Base-by-base conservation (phyloP, 1,140 invertebrate species). In the Protaetia brevitarsis region DNA sequence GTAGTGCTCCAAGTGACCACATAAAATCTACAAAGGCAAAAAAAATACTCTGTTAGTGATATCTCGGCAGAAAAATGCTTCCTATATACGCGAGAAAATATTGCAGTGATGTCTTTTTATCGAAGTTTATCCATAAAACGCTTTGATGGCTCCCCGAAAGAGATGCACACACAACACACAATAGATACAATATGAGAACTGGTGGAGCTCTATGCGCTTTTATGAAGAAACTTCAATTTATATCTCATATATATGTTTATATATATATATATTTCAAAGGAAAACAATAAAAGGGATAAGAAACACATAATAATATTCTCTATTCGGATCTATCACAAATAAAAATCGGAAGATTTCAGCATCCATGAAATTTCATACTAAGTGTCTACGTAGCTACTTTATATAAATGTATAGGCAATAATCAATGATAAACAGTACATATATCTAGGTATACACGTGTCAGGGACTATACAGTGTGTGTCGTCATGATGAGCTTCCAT, bases 1-100 rank as follows among this genome's bases (percentile, higher is more conserved):
- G 93, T 86, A 95, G 89, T 86, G 92, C 92, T 88, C 93, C 93
- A 88, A 96, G 88, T 83, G 93, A 94, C 94, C 94, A 96, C 90
- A 96, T 95, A 88, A 95, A 94, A 92, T 95, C 93, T 95, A 92
- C 84, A 90, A 91, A 86, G 84, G 86, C 84, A 86, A 87, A 89
- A 84, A 87, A 83, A 85, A 27, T 58, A n/a, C 29, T 28, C 56
- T 10, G 56, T 58, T 58, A 58, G 56, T 58, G 56, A 58, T 27
- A 23, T 58, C 56, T 30, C 23, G 26, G 26, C 23, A 58, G 28
- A 58, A 45, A 21, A 21, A 13, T 45, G 41, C 41, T n/a, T n/a
- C n/a, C n/a, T n/a, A n/a, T 45, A 45, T 13, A 45, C 41, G 41
- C 41, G 41, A 45, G 4, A 45, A 45, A n/a, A n/a, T n/a, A n/a